phyloP scores from a whole-genome alignment of 2,888 invertebrate species.

The Acrocyrtus sp. region DNA sequence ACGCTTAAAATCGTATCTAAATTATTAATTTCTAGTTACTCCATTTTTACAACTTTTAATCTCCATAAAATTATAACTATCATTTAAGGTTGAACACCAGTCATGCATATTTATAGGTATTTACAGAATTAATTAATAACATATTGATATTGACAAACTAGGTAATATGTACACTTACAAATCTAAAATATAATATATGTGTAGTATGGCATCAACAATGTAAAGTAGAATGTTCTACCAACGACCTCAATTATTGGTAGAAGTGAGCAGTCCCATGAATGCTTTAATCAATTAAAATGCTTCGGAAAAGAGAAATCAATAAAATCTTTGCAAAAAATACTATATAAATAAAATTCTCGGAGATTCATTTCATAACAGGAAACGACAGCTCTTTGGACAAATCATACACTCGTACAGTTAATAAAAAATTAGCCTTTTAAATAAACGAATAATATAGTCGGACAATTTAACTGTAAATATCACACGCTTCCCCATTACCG shows the following conservation, averaged over 20 bases:
- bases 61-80: slow-evolving; percentile 36
- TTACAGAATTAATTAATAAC: slow-evolving; percentile 6
- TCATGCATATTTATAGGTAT: slow-evolving; percentile 36
- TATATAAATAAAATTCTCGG: slow-evolving; percentile 6
- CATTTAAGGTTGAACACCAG: slow-evolving; percentile 45
- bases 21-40: not conserved
- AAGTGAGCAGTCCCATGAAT: slow-evolving; percentile 46
- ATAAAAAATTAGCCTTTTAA: too few relatives aligned
- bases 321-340: not conserved
- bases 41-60: slow-evolving; percentile 8
- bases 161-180: too few relatives aligned
- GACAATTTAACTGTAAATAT: not conserved
- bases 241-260: slow-evolving; percentile 13
- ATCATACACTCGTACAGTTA: too few relatives aligned
- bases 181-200: slow-evolving; percentile 3
- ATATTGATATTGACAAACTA: too few relatives aligned
- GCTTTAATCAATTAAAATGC: not conserved
- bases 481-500: not conserved
- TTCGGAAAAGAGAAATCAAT: not conserved
- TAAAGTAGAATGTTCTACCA: slow-evolving; percentile 42
- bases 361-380: slow-evolving; percentile 19
- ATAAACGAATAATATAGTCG: too few relatives aligned
- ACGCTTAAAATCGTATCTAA: not conserved
- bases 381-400: not conserved
- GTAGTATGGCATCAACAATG: slow-evolving; percentile 38